These are phyloP conservation scores for Laticauda colubrina DNA, from an alignment of 2,113 vertebrate species.

Conservation along the genomic window DNA sequence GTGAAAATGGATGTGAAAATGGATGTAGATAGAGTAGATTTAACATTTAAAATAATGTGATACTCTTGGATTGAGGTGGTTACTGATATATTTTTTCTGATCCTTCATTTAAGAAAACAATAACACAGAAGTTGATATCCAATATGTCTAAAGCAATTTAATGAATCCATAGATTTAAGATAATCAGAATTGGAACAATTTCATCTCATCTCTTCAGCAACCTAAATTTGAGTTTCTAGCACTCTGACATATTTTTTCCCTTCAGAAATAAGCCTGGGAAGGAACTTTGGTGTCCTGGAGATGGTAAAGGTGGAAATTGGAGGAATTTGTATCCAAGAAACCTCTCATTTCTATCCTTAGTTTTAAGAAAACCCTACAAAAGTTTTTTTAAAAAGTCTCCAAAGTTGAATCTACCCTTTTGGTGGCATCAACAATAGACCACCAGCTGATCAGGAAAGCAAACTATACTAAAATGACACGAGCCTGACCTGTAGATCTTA, in stretches of 20 bases:
- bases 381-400: background rate
- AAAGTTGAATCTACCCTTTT: background rate
- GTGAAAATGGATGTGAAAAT: background rate
- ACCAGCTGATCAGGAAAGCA: background rate
- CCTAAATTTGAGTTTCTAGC: background rate
- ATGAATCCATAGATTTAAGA: background rate
- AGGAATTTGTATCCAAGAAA: background rate
- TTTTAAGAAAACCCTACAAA: background rate
- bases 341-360: background rate
- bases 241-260: background rate
- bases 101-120: background rate
- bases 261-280: background rate
- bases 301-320: background rate
- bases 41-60: background rate
- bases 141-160: background rate
- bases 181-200: background rate
- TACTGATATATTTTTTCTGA: background rate
- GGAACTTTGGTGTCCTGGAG: background rate
- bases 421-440: background rate
- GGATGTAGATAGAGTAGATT: background rate
- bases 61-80: background rate
- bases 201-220: background rate
- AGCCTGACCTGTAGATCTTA: background rate
- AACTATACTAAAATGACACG: background rate
- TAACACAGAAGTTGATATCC: background rate